These are phyloP conservation scores for Esox masquinongy DNA, from an alignment of 2,797 vertebrate species.

Conservation along the genomic window DNA sequence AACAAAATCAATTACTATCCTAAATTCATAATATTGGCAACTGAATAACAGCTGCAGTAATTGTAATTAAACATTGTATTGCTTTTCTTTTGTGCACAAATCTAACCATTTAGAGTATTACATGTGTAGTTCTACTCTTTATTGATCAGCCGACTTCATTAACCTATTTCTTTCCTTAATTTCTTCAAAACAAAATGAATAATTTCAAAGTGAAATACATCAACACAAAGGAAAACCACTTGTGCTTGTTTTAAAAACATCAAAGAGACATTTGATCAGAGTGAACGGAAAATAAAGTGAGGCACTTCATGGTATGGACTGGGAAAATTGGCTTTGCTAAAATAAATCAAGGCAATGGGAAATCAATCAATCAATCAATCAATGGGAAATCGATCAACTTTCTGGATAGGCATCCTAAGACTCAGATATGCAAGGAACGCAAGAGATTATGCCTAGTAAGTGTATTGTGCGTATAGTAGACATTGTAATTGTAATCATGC, in stretches of 20 bases:
- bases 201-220: background rate
- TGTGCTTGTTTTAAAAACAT: background rate
- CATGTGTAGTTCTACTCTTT: background rate
- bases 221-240: background rate
- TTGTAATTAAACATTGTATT: background rate
- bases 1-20: background rate
- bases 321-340: background rate
- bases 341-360: background rate
- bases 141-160: background rate
- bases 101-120: too few relatives aligned
- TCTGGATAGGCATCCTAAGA: background rate
- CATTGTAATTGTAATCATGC: background rate
- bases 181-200: background rate
- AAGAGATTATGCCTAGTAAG: background rate
- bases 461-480: background rate
- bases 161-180: background rate
- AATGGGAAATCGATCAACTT: background rate
- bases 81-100: too few relatives aligned
- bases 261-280: background rate
- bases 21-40: background rate
- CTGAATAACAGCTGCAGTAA: background rate
- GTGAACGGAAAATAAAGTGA: background rate
- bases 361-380: too few relatives aligned
- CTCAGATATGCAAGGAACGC: background rate
- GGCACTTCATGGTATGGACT: slow-evolving; percentile 1